Percentiles rank a stretch among this genome's conserved stretches.
These are phyloP conservation scores for Emydocephalus ijimae DNA, from an alignment of 2,113 vertebrate species.

Conservation along the genomic window DNA sequence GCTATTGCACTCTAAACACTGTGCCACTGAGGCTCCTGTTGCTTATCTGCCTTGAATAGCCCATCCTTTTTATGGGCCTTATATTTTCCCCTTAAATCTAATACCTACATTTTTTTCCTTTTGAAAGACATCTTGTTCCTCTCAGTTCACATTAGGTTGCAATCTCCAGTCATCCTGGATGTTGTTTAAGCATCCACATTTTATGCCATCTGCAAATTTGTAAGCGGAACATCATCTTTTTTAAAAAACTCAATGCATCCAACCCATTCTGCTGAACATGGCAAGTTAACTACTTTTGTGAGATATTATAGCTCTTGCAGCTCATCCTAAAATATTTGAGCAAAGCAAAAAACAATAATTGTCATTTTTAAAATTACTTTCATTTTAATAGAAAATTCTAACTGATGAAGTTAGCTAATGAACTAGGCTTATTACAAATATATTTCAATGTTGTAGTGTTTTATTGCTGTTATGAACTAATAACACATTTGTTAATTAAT, in stretches of 20 bases:
- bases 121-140: background rate
- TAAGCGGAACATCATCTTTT: background rate
- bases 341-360: background rate
- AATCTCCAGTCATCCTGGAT: background rate
- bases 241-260: background rate
- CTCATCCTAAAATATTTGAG: background rate
- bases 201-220: background rate
- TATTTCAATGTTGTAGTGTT: background rate
- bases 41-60: background rate
- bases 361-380: background rate
- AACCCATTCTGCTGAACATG: background rate
- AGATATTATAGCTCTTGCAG: background rate
- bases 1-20: too few species aligned
- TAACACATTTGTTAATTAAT: background rate
- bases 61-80: background rate
- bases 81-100: background rate
- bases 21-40: background rate
- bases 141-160: background rate
- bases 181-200: background rate
- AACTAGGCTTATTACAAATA: background rate
- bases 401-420: background rate
- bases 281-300: background rate
- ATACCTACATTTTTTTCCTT: background rate
- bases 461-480: background rate
- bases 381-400: background rate